Evolutionary conservation across 1,140 invertebrate species (phyloP).

Genomic region (Atta texana): DNA sequence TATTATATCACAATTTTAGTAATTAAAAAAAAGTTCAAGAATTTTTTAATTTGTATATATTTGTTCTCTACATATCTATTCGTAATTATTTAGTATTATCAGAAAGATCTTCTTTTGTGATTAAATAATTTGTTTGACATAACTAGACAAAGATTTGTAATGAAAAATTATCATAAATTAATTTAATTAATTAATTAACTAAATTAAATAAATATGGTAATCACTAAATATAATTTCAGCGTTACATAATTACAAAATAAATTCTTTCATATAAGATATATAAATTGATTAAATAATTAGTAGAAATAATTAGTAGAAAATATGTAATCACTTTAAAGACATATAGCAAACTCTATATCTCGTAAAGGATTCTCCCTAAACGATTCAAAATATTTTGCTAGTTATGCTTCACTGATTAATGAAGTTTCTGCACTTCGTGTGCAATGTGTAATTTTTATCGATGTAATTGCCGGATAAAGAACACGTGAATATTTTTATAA

Average conservation of each 20-base stretch:
- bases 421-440: slow-evolving; percentile 31
- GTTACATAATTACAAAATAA: background rate
- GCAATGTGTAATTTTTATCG: slow-evolving; percentile 29
- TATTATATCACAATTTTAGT: background rate
- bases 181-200: background rate
- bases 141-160: background rate
- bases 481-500: background rate
- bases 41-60: background rate
- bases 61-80: background rate
- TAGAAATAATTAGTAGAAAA: background rate
- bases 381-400: background rate
- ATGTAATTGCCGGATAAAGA: slow-evolving; percentile 3
- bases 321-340: background rate
- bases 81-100: slow-evolving; percentile 12
- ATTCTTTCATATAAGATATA: slow-evolving; percentile 3
- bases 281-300: background rate
- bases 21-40: background rate
- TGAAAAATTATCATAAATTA: background rate
- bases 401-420: slow-evolving; percentile 34
- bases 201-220: background rate
- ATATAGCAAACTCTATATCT: background rate
- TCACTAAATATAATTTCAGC: background rate
- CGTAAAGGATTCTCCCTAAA: background rate
- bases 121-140: background rate
- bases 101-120: background rate